Percentiles rank a stretch among this genome's conserved stretches.
phyloP scores from a whole-genome alignment of 2,888 invertebrate species.

The Synergus itoensis region DNA sequence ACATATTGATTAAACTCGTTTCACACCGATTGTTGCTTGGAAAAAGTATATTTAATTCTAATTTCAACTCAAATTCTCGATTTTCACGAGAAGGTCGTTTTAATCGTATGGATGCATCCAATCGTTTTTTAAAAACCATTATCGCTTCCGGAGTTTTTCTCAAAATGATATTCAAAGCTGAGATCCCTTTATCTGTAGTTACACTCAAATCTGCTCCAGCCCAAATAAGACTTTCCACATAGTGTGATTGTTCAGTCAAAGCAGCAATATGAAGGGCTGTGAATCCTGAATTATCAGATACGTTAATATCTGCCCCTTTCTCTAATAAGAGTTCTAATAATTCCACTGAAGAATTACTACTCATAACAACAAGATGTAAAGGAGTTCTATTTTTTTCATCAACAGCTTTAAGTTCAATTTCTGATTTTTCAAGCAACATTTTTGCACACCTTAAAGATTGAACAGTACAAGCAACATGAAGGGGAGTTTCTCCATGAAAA shows the following conservation, averaged over 20 bases:
- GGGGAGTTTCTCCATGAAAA: constrained; percentile 77
- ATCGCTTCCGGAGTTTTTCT: constrained; percentile 78
- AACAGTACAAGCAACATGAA: constrained; percentile 79
- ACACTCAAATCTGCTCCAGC: constrained; percentile 78
- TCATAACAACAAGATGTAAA: constrained; percentile 77
- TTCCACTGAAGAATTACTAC: constrained; percentile 68
- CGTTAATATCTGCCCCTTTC: constrained; percentile 72
- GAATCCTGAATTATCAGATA: constrained; percentile 75
- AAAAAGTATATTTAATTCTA: constrained; percentile 74
- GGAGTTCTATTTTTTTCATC: constrained; percentile 76
- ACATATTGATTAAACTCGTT: constrained; percentile 77
- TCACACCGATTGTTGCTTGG: constrained; percentile 75
- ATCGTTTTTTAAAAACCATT: constrained; percentile 75
- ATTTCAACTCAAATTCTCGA: constrained; percentile 74
- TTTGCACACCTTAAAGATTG: constrained; percentile 72
- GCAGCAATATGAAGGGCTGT: constrained; percentile 79
- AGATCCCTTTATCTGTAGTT: constrained; percentile 76
- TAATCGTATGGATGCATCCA: constrained; percentile 75
- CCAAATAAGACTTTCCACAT: constrained; percentile 77
- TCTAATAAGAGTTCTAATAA: constrained; percentile 70
- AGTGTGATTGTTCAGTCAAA: constrained; percentile 77
- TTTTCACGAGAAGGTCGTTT: constrained; percentile 72
- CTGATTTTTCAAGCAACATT: constrained; percentile 66
- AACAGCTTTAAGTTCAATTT: constrained; percentile 74
- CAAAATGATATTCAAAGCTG: constrained; percentile 77